Percentiles rank a stretch among this genome's conserved stretches.
phyloP scores from a whole-genome alignment of 2,113 vertebrate genomes.

The Xenus cinereus region DNA sequence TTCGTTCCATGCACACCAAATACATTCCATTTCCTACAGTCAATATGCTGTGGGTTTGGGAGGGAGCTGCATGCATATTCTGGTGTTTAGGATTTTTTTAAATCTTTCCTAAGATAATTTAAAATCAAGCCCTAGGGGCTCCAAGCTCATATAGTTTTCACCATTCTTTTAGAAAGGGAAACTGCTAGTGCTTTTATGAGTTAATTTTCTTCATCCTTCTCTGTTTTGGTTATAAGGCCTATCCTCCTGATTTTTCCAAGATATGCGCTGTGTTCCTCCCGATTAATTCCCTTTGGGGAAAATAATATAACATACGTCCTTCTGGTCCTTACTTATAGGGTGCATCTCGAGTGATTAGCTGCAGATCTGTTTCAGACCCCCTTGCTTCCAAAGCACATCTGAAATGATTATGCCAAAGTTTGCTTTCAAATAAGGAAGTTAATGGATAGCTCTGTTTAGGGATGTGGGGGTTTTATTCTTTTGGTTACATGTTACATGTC shows the following conservation, averaged over 20 bases:
- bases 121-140: not conserved
- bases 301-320: not conserved
- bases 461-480: not conserved
- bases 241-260: not conserved
- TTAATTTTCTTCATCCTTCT: constrained; percentile 3
- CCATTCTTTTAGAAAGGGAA: not conserved
- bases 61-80: not conserved
- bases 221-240: not conserved
- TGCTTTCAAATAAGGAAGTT: not conserved
- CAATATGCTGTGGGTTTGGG: not conserved
- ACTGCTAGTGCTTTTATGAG: not conserved
- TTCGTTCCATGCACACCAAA: not conserved
- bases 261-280: not conserved
- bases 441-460: not conserved
- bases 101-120: not conserved
- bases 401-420: not conserved
- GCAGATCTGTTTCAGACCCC: not conserved
- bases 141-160: not conserved
- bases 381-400: not conserved
- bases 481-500: not conserved
- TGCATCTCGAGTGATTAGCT: not conserved
- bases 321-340: not conserved
- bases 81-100: not conserved
- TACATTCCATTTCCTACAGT: not conserved
- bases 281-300: not conserved